These are phyloP conservation scores for Allacma fusca DNA, from an alignment of 2,888 invertebrate species.

Conservation along the genomic window DNA sequence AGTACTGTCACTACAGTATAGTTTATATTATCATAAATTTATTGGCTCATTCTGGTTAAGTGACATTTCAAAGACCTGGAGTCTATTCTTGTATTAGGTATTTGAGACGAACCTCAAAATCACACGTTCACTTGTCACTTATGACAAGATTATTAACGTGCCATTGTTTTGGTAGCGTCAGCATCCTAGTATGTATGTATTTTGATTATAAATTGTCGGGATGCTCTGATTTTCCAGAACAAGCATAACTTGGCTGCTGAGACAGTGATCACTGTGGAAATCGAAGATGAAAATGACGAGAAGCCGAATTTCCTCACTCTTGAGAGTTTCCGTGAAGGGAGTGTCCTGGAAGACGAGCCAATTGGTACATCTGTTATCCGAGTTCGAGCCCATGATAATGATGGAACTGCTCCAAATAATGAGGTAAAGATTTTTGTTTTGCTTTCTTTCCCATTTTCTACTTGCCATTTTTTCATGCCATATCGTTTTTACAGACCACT, in stretches of 20 bases:
- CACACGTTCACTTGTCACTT: too few relatives aligned
- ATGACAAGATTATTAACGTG: too few relatives aligned
- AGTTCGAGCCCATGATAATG: conserved; percentile 84
- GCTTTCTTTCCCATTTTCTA: background rate
- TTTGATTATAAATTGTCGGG: background rate
- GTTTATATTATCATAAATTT: too few relatives aligned
- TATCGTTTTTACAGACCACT: too few relatives aligned
- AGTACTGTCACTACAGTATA: too few relatives aligned
- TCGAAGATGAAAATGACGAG: conserved; percentile 90
- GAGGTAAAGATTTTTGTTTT: conserved; percentile 66
- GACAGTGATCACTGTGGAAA: conserved; percentile 78
- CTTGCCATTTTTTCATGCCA: background rate
- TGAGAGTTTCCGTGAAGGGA: conserved; percentile 69
- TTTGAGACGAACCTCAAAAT: too few relatives aligned
- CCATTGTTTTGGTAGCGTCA: too few relatives aligned
- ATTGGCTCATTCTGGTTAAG: too few relatives aligned
- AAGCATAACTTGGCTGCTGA: conserved; percentile 81
- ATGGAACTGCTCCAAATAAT: conserved; percentile 83
- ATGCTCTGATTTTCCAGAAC: conserved; percentile 68
- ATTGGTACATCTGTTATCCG: conserved; percentile 86
- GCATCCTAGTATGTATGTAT: too few relatives aligned
- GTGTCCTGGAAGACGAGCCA: conserved; percentile 84
- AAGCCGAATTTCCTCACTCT: conserved; percentile 84
- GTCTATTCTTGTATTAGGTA: too few relatives aligned
- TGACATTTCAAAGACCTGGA: too few relatives aligned